Percentiles rank a stretch among this genome's conserved stretches.
phyloP scores from a whole-genome alignment of 2,797 vertebrate species.

The Oryzias sinensis region DNA sequence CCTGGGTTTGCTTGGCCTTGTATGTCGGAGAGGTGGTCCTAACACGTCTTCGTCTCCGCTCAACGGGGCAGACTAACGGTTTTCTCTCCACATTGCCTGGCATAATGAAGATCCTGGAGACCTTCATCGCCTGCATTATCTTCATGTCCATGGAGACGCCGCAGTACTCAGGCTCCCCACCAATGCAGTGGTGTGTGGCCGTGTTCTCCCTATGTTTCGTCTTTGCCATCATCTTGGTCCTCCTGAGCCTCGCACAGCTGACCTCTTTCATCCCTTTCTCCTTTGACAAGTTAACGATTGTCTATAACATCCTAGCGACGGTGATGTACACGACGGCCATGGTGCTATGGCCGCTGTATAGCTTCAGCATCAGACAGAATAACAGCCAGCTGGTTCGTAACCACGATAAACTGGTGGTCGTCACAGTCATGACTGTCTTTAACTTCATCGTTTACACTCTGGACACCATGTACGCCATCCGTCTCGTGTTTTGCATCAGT shows the following conservation, averaged over 20 bases:
- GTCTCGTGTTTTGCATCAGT: conserved; percentile 71
- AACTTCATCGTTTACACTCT: conserved; percentile 82
- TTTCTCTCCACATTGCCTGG: conserved; percentile 84
- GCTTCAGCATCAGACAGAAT: conserved; percentile 39
- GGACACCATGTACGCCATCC: conserved; percentile 80
- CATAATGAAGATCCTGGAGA: conserved; percentile 87
- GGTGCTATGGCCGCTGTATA: conserved; percentile 85
- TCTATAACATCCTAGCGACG: conserved; percentile 77
- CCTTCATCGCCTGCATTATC: conserved; percentile 84
- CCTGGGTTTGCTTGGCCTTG: conserved; percentile 76
- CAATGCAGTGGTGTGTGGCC: conserved; percentile 82
- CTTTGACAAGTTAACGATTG: conserved; percentile 76
- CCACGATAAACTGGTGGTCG: conserved; percentile 76
- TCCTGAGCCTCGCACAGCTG: conserved; percentile 75
- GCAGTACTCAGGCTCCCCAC: fast-evolving
- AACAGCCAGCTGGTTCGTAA: not conserved
- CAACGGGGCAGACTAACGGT: conserved; percentile 77
- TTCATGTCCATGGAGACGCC: conserved; percentile 72
- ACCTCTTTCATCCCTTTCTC: conserved; percentile 65
- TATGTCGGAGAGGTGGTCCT: conserved; percentile 78
- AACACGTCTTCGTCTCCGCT: conserved; percentile 66
- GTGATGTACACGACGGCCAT: conserved; percentile 79
- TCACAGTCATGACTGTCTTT: conserved; percentile 82
- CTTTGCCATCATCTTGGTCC: conserved; percentile 78
- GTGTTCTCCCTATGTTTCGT: conserved; percentile 88